Evolutionary conservation across 2,888 invertebrate genomes (phyloP), one percentile per base, ranked within the genome.

Genomic region (Epicampocera succincta): DNA sequence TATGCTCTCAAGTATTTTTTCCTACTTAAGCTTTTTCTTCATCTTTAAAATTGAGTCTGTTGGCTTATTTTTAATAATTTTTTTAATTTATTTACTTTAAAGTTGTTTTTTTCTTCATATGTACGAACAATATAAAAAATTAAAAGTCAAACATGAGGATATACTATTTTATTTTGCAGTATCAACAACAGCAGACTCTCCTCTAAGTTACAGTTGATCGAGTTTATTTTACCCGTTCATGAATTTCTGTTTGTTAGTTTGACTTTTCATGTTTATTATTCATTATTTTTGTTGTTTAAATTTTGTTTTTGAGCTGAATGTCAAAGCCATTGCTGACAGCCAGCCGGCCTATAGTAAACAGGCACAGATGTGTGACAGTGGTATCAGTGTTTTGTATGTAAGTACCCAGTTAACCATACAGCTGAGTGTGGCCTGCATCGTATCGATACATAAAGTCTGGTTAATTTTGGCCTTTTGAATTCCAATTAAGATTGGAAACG

Each of bases 271-370:
- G 52, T 61, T 61, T 68, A 21, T 61, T 65, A 52, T 52, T 66
- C 9, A 9, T 63, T 54, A 21, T 42, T 48, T 52, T 65, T 17
- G 15, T 48, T 17, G 76, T 63, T 56, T 52, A 48, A 54, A 33
- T 68, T 60, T 52, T 65, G 58, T 54, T 66, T 78, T 68, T 73
- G 69, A 76, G 63, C 61, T 65, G 72, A 82, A 84, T 83, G 84
- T 80, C 84, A 78, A 84, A 84, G 71, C 84, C 83, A 80, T 83
- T 83, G 68, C 52, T 75, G 77, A 75, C 83, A 77, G 33, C 33
- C 33, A 8, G 80, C 73, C 78, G 74, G 83, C 77, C 72, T 71
- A 83, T 65, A 72, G 74, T 42, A 66, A 60, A 65, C 66, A 25
- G 60, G 15, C 29, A 52, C 25, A 38, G 42, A 71, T 80, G 60